Percentiles rank a stretch among this genome's conserved stretches.
phyloP scores from a whole-genome alignment of 2,888 invertebrate species.

The Harpalus rufipes region DNA sequence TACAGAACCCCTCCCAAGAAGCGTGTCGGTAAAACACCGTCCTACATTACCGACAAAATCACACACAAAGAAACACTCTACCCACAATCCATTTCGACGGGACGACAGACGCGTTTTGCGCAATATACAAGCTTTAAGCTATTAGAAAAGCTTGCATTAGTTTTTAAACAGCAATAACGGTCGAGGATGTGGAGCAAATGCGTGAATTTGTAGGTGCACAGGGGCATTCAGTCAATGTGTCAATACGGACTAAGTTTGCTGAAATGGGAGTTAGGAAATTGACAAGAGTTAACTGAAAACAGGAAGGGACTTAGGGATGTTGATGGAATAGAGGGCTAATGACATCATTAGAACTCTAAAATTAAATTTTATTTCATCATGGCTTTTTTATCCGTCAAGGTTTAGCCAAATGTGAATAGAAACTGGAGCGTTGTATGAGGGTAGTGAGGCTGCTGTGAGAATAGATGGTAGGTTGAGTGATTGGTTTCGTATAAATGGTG shows the following conservation, averaged over 20 bases:
- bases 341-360: no score
- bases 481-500: no score
- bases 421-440: no score
- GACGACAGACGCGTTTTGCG: background rate
- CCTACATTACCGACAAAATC: conserved; percentile 19
- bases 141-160: conserved; percentile 12
- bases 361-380: no score
- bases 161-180: conserved; percentile 35
- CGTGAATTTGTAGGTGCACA: conserved; percentile 23
- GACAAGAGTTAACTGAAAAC: background rate
- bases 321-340: no score
- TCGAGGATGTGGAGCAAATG: conserved; percentile 9
- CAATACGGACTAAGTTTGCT: background rate
- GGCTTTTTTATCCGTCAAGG: no score
- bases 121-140: background rate
- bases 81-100: conserved; percentile 17
- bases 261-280: background rate
- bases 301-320: no score
- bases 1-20: background rate
- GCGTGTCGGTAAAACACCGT: conserved; percentile 13
- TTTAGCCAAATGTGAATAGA: no score
- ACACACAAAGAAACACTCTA: conserved; percentile 21
- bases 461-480: no score
- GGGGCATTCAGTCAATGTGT: conserved; percentile 28
- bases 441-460: no score